Evolutionary conservation across 2,797 vertebrate species (phyloP).

Genomic region (Otus scops): DNA sequence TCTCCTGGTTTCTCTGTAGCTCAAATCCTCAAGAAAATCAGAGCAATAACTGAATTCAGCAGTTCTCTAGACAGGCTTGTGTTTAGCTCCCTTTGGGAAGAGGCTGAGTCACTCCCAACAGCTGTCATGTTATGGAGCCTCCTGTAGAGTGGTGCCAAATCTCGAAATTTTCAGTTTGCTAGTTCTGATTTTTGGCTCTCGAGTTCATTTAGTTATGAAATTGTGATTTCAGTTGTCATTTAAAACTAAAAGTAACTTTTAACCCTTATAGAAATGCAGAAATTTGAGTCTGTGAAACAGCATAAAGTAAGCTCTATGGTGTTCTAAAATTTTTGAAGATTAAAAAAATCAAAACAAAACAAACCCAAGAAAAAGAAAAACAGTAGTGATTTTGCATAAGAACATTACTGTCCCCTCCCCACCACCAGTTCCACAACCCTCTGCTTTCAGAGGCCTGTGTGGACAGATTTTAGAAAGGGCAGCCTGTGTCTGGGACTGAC

Average conservation of each 20-base stretch:
- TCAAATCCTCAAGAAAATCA: not conserved
- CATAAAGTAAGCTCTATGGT: not conserved
- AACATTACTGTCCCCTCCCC: fast-evolving
- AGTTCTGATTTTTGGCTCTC: not conserved
- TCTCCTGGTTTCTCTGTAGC: not conserved
- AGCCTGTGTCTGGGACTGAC: not conserved
- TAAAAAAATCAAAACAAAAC: not conserved
- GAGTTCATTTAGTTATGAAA: not conserved
- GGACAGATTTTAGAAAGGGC: not conserved
- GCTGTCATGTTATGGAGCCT: not conserved
- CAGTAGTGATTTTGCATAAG: not conserved
- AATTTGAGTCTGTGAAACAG: not conserved
- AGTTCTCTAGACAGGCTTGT: not conserved
- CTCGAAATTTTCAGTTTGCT: not conserved
- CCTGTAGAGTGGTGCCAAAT: not conserved
- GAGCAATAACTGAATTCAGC: not conserved
- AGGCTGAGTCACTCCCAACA: not conserved
- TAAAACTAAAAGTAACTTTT: not conserved
- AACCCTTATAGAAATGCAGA: not conserved
- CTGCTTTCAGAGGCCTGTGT: not conserved
- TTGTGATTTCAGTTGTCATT: not conserved
- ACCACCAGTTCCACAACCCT: fast-evolving
- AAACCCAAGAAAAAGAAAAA: not conserved
- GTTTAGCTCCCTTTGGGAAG: not conserved
- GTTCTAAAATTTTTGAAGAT: not conserved